phyloP scores from a whole-genome alignment of 1,140 invertebrate species.

The Drosophila punjabiensis region DNA sequence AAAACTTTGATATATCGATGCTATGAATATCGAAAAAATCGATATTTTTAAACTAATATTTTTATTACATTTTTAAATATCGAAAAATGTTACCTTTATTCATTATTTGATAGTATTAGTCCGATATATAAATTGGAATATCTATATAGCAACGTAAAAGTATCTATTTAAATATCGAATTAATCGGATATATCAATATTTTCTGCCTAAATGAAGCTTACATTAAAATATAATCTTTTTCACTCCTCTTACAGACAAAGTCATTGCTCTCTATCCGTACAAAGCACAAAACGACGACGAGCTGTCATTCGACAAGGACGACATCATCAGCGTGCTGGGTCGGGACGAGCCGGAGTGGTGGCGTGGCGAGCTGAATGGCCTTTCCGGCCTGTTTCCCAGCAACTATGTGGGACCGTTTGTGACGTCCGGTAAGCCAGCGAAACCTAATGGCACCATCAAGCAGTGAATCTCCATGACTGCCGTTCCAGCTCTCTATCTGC shows the following conservation, averaged over 20 bases:
- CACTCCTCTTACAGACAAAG: constrained; percentile 92
- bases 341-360: constrained; percentile 98
- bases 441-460: constrained; percentile 64
- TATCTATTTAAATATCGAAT: too few species aligned
- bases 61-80: too few species aligned
- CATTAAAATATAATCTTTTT: not conserved
- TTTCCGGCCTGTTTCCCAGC: constrained; percentile 95
- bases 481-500: constrained; percentile 38
- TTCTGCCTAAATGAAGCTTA: not conserved
- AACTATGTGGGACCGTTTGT: constrained; percentile 91
- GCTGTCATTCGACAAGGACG: constrained; percentile 96
- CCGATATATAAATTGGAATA: too few species aligned
- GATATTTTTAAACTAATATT: too few species aligned
- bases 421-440: constrained; percentile 83
- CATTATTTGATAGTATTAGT: too few species aligned
- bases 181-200: too few species aligned
- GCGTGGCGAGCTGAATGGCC: constrained; percentile 96
- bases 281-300: constrained; percentile 97
- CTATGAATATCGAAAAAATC: too few species aligned
- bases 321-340: constrained; percentile 95
- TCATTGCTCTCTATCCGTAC: constrained; percentile 97
- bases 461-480: constrained; percentile 72
- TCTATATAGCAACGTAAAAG: not conserved
- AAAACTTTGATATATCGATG: too few species aligned
- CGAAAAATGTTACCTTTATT: too few species aligned